These are phyloP conservation scores for Macropis europaea DNA, from an alignment of 2,888 invertebrate genomes.

Conservation along the genomic window DNA sequence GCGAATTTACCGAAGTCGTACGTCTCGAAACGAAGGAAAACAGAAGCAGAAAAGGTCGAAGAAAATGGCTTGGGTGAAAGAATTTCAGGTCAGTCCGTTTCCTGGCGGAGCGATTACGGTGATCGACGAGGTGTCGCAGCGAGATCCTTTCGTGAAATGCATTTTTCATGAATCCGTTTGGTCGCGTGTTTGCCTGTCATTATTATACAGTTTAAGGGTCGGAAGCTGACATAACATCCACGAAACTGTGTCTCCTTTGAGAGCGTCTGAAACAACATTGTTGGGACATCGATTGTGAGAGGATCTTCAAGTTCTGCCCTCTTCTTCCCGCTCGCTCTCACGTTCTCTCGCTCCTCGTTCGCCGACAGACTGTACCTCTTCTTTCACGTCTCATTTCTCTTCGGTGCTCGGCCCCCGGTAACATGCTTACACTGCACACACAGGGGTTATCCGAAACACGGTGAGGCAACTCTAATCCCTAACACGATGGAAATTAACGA, in stretches of 20 bases:
- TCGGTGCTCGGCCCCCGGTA: conserved; percentile 21
- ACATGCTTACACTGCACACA: conserved; percentile 37
- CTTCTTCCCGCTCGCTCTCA: no score
- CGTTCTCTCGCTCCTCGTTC: conserved; percentile 3
- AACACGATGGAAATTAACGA: conserved; percentile 64
- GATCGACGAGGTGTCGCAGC: conserved; percentile 50
- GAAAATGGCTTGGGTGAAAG: conserved; percentile 6
- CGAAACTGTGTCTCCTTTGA: conserved; percentile 61
- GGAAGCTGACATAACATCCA: conserved; percentile 64
- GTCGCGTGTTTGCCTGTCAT: conserved; percentile 62
- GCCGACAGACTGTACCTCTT: conserved; percentile 31
- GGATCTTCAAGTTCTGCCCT: conserved; percentile 49
- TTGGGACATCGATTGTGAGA: conserved; percentile 49
- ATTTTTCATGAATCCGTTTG: conserved; percentile 54
- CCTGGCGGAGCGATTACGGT: conserved; percentile 39
- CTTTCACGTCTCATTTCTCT: conserved; percentile 61
- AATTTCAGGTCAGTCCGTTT: conserved; percentile 28
- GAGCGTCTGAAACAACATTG: conserved; percentile 65
- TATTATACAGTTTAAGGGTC: conserved; percentile 60
- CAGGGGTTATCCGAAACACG: conserved; percentile 44
- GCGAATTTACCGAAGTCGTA: no score
- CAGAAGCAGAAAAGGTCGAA: neutral
- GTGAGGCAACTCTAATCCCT: conserved; percentile 50
- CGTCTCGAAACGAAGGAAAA: no score
- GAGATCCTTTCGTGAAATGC: conserved; percentile 33